Base-by-base conservation (phyloP, 2,797 vertebrate genomes). In the Pseudomugil gertrudae region DNA sequence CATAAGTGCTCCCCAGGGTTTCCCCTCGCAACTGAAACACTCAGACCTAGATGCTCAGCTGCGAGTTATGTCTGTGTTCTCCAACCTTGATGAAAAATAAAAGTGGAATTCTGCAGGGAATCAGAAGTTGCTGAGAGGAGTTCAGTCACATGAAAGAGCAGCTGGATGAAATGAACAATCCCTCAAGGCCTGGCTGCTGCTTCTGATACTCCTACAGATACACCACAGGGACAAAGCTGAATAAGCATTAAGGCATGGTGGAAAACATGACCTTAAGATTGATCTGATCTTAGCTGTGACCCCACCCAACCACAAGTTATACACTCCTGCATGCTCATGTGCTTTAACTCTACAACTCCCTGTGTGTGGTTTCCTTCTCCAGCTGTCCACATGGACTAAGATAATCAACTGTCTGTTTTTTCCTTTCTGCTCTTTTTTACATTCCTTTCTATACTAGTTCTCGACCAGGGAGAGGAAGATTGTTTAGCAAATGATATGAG, bases 81-180 rank as follows among this genome's bases (percentile, higher is more conserved):
- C 81, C 79, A 82, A 86, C 84, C 83, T 85, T 75, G 76, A 85
- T 74, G 52, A 72, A 75, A 82, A 83, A 72, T 47, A 81, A 72
- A 71, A 69, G 71, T 2, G 21, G 30, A 69, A 33, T 36, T 87
- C 83, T 56, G 21, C 33, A 9, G 82, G 76, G 80, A 83, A 54
- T 84, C 54, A 35, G 59, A 80, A 62, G 66, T 76, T 76, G 66
- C 53, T 53, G 81, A 80, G 71, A 72, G 54, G 71, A 81, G 73
- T 74, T 86, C 78, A 74, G 81, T 80, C 62, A 84, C 74, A 86
- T 81, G 78, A 90, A 86, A 87, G 79, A 84, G 84, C 83, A 86
- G 76, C 83, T 86, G 85, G 81, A 86, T 84, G 86, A 84, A 83
- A 75, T 78, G 81, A 83, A 71, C 38, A 24, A 76, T 79, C 81